These are phyloP conservation scores for Paramuricea clavata DNA, from an alignment of 92 coral and sea anemone species.

Conservation along the genomic window DNA sequence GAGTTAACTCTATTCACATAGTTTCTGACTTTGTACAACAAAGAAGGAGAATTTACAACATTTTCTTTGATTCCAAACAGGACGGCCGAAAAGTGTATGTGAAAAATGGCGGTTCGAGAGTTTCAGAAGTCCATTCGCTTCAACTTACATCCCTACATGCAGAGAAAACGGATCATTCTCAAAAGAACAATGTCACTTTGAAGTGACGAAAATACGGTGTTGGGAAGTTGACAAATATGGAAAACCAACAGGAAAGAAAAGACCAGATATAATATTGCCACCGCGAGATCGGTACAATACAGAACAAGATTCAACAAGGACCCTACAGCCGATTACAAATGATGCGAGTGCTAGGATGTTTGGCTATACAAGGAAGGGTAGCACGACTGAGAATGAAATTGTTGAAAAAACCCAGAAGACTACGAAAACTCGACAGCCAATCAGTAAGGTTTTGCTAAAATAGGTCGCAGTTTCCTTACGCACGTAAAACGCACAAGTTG, in stretches of 20 bases:
- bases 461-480: no score
- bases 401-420: neutral
- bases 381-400: neutral
- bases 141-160: constrained; percentile 70
- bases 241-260: neutral
- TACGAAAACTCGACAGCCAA: neutral
- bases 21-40: neutral
- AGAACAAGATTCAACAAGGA: neutral
- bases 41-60: neutral
- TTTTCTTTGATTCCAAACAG: neutral
- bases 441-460: neutral
- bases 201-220: constrained; percentile 43
- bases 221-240: constrained; percentile 91
- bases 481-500: no score
- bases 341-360: neutral
- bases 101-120: constrained; percentile 34
- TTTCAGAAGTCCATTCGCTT: constrained; percentile 31
- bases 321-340: neutral
- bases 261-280: neutral
- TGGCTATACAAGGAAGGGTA: neutral
- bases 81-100: constrained; percentile 42
- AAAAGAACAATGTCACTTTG: constrained; percentile 69
- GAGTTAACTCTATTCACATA: no score
- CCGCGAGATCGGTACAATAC: neutral
- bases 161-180: constrained; percentile 77